phyloP scores from a whole-genome alignment of 2,888 invertebrate species.

The Hyalella azteca region DNA sequence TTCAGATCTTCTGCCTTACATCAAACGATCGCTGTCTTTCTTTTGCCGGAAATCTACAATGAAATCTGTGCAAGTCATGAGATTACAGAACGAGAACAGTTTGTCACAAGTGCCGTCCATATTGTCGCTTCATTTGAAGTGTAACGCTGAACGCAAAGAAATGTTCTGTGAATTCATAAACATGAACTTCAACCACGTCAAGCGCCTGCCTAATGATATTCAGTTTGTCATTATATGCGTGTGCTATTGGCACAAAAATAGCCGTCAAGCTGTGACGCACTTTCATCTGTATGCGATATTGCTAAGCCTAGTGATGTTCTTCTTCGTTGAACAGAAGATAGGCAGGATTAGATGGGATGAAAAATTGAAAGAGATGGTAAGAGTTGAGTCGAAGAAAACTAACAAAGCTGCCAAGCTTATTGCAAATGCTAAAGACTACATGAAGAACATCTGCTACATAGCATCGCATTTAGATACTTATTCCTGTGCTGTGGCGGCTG shows the following conservation, averaged over 20 bases:
- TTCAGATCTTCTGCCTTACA: background rate
- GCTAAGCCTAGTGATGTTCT: background rate
- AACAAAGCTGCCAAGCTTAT: background rate
- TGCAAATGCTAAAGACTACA: background rate
- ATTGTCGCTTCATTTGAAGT: background rate
- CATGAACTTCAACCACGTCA: background rate
- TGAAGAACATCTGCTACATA: slow-evolving; percentile 11
- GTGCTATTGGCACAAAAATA: background rate
- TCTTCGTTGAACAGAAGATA: background rate
- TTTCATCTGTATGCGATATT: background rate
- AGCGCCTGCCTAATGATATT: background rate
- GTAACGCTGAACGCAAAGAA: background rate
- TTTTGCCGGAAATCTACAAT: background rate
- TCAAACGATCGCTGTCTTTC: background rate
- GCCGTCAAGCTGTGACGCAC: background rate
- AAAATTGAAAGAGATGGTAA: background rate
- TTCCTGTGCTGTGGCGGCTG: background rate
- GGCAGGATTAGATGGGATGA: background rate
- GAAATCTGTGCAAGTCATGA: background rate
- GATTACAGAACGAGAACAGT: background rate
- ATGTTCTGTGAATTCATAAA: background rate
- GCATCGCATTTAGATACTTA: slow-evolving; percentile 2
- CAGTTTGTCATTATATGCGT: background rate
- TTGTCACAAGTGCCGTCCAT: background rate
- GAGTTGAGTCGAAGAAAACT: background rate